Percentiles rank a stretch among this genome's conserved stretches.
Conservation (phyloP, 2,888 invertebrate species). For the Drosophila lacicola region DNA sequence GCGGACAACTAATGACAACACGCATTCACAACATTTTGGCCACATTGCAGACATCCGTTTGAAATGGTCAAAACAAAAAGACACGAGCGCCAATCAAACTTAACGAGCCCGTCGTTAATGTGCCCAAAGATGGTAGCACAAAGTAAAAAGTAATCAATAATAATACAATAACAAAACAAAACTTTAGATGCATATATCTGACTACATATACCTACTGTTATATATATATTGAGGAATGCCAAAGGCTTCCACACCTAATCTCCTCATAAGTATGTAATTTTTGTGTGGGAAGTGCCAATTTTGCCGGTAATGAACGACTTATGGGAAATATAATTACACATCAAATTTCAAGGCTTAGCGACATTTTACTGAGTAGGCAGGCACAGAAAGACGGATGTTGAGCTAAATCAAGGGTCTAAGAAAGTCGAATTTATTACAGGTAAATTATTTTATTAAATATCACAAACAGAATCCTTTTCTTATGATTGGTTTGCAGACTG, state of each 20-base stretch:
- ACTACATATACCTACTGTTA: background rate
- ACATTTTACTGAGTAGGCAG: background rate
- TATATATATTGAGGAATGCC: constrained; percentile 3
- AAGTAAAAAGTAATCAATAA: constrained; percentile 46
- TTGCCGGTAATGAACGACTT: background rate
- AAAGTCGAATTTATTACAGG: no score
- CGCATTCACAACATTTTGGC: constrained; percentile 62
- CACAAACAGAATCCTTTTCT: no score
- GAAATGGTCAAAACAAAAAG: constrained; percentile 36
- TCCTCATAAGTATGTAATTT: background rate
- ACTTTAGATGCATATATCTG: constrained; percentile 5
- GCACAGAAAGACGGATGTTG: background rate
- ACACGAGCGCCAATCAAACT: constrained; percentile 49
- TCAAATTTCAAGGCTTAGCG: background rate
- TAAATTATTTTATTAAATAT: no score
- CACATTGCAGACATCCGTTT: constrained; percentile 59
- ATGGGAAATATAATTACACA: background rate
- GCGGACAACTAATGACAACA: constrained; percentile 76
- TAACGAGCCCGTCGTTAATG: constrained; percentile 51
- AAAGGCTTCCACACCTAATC: background rate
- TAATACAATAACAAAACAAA: constrained; percentile 20
- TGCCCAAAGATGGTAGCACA: constrained; percentile 64
- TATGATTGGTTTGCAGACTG: no score
- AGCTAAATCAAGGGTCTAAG: no score
- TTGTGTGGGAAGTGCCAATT: constrained; percentile 20